Evolutionary conservation across 2,888 invertebrate genomes (phyloP), one percentile per base, ranked within the genome.

Genomic region (Bursaphelenchus okinawaensis): DNA sequence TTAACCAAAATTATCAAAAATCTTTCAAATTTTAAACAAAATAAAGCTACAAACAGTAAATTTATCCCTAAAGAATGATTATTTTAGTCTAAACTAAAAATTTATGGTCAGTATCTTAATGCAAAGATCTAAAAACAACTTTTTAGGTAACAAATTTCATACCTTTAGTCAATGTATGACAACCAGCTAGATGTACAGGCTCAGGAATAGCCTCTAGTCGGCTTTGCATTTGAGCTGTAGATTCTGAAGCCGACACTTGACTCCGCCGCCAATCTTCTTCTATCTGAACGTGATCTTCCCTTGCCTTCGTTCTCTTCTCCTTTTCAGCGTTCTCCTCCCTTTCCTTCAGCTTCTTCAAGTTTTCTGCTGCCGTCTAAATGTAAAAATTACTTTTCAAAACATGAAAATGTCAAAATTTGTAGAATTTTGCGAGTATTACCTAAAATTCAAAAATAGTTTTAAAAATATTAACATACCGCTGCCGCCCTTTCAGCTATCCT

Each of bases 151-250:
- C 1, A n/a, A 26, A 51, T 22, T n/a, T 50, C 67, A 57, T 40
- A 79, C 77, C 70, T 55, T 77, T 78, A 8, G 73, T 73, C 23
- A 75, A 40, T 26, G 73, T 76, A 68, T 78, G 78, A 8, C 75
- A 75, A 12, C 68, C 71, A 9, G 73, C 73, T 55, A 78, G 68
- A 52, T 75, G 71, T 3, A 78, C 23, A 4, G 78, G 78, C 19
- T 78, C 69, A 7, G 69, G 66, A 50, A 78, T 79, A 73, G n/a
- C 73, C 71, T 2, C 78, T 75, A 16, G 76, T 75, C 7, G 76
- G 67, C 19, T 55, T 58, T 75, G 69, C 51, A 59, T 59, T 3
- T 31, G 50, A 20, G 60, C 50, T 8, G n/a, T 50, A n/a, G 77
- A 29, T 20, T 79, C 79, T 24, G 40, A 40, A 4, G 52, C 67